Base-by-base conservation (phyloP, 2,797 vertebrate species). In the Pagetopsis macropterus region DNA sequence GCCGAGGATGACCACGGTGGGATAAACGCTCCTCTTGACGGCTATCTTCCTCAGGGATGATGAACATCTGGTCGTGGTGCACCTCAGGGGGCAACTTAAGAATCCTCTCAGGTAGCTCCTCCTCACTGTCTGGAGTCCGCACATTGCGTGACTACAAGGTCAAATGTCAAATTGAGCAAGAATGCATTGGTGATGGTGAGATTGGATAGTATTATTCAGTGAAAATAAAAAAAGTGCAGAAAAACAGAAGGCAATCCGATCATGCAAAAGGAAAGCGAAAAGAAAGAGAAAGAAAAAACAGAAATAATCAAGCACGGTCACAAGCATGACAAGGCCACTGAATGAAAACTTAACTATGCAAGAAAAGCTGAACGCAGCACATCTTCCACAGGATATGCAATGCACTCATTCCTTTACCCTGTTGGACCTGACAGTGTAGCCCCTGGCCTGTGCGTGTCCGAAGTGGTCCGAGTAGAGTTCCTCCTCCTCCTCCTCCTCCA, bases 401-500 rank as follows among this genome's bases (percentile, higher is more conserved):
- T 48, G 45, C 16, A 49, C 19, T 66, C 5, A 48, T 78, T 73
- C 46, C 31, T 86, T 94, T 94, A 94, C 95, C 94, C 73, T 94
- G 91, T 72, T 70, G 15, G 76, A 87, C 81, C 77, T 71, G 15
- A 79, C 64, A 41, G 76, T 78, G 76, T 90, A 92, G 71, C 88
- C 91, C 55, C 87, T 88, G 75, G 87, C 77, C 23, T 91, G 92
- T 50, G 90, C 75, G 45, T 94, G 93, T 65, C 86, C 73, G 0
- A 90, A 68, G 51, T 92, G 91, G 79, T 95, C 95, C 0, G 95
- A 96, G 84, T 92, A 96, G 45, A 96, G 78, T 4, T 98, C 97
- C 45, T 98, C 97, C 68, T 98, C 97, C 62, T 98, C 97, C 62
- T 97, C 97, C 79, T 99, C 98, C 84, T 99, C 98, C 86, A 98